Evolutionary conservation across 1,140 invertebrate species (phyloP), one percentile per base, ranked within the genome.

Genomic region (Pachypeltis micranthus): DNA sequence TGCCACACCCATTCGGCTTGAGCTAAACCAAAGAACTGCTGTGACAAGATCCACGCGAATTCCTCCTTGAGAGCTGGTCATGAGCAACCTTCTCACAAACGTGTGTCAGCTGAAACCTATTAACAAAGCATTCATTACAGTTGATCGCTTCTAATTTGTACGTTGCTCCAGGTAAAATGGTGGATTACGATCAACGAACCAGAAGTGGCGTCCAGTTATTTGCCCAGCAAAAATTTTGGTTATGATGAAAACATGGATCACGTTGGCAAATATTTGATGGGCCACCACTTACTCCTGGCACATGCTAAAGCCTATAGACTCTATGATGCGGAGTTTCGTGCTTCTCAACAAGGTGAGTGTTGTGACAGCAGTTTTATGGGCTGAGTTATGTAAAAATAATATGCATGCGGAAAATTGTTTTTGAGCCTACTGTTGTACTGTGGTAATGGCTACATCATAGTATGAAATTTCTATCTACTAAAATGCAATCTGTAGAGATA

Each of bases 151-250:
- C n/a, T n/a, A n/a, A n/a, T n/a, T n/a, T n/a, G n/a, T n/a, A n/a
- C n/a, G n/a, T n/a, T n/a, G n/a, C 61, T 67, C 7, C 16, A 76
- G 73, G 73, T 78, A 3, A 80, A 80, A 72, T 69, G 71, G 63
- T 89, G 85, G 83, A 80, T 83, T 1, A 88, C 86, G 0, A 80
- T 89, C 63, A 88, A 88, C 70, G 85, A 88, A 71, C 84, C 85
- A 2, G 80, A 80, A 76, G 77, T 81, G 2, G 85, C 83, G 65
- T 72, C 80, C 60, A 83, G 82, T 16, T 87, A 87, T 69, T 80
- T 80, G 4, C 73, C 76, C 7, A 67, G 64, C 7, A 63, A 73
- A 21, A 79, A 81, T 67, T 77, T 79, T 0, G 82, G 81, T 2
- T 68, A 72, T 1, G 67, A 67, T 2, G 23, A 1, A 63, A 63